These are phyloP conservation scores for Slavum lentiscoides DNA, from an alignment of 2,888 invertebrate genomes.

Conservation along the genomic window DNA sequence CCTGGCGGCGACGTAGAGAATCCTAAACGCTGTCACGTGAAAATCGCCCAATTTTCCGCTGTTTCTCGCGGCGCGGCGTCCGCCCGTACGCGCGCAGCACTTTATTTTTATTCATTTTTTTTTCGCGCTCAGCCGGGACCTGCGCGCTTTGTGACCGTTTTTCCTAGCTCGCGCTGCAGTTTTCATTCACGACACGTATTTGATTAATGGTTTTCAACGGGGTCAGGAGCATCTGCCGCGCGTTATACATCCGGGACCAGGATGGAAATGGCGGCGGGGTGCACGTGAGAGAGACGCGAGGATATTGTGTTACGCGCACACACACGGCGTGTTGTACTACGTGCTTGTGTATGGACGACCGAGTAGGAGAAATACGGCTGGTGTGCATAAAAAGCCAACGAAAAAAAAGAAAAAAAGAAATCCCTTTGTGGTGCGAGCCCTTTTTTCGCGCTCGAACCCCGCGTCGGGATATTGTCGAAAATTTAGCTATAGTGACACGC, in stretches of 20 bases:
- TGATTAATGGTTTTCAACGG: constrained; percentile 52
- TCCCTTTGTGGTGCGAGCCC: constrained; percentile 41
- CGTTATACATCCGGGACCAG: constrained; percentile 29
- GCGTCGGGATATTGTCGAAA: constrained; percentile 48
- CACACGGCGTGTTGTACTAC: no score
- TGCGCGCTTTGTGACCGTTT: constrained; percentile 42
- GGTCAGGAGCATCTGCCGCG: constrained; percentile 53
- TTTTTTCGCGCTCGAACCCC: constrained; percentile 33
- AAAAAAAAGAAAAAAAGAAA: neutral
- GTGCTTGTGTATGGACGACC: no score
- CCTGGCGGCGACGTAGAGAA: no score
- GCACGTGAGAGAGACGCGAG: neutral
- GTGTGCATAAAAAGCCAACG: neutral
- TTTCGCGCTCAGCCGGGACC: constrained; percentile 12
- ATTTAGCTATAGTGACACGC: constrained; percentile 43
- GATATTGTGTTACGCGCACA: no score
- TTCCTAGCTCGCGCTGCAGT: constrained; percentile 47
- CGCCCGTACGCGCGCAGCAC: no score
- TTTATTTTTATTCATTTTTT: constrained; percentile 12
- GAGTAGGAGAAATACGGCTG: neutral
- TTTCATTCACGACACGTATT: constrained; percentile 54
- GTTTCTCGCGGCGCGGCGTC: no score
- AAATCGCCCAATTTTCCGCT: no score
- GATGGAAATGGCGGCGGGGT: neutral
- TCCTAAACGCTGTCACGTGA: no score